Evolutionary conservation across 2,888 invertebrate genomes (phyloP), one percentile per base, ranked within the genome.

Genomic region (Leucophenga montana): DNA sequence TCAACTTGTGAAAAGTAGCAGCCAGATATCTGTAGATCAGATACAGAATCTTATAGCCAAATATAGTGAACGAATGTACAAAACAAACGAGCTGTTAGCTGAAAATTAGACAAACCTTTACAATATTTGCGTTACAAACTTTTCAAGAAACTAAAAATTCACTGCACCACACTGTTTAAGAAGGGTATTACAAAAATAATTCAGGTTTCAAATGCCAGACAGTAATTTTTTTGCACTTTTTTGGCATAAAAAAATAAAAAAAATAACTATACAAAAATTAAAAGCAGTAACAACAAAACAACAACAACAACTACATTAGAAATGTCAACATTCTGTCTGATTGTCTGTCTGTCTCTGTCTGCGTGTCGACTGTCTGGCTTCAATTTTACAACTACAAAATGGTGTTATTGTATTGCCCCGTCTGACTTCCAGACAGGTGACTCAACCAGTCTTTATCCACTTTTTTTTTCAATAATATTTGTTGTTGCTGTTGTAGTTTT

Each of bases 361-460:
- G 57, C 53, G 50, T 46, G 57, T 64, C 54, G 62, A 66, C 70
- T 70, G 73, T 70, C 70, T 62, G 66, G 48, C 50, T 53, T 53
- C 33, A 20, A 48, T 27, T 48, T 53, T 27, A 39, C 62, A 39
- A 39, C 33, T 57, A 56, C 31, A 54, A 54, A 54, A 54, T 22
- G 27, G 57, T 18, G 53, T 27, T 53, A 59, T 69, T 39, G 57
- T 65, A 64, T 68, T 65, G 16, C 61, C 54, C 14, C 16, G 54
- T 53, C 56, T 54, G 59, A 56, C 44, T 50, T 56, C 62, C 44
- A 72, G 73, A 77, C 80, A 84, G 84, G 82, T 84, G 81, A 84
- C 79, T 82, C 84, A 84, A 80, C 82, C 66, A 50, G 44, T 53
- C 31, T 33, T 16, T 48, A 50, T 48, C 61, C 13, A 22, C 9